Base-by-base conservation (phyloP, 1,140 invertebrate species). In the Caenorhabditis inopinata region DNA sequence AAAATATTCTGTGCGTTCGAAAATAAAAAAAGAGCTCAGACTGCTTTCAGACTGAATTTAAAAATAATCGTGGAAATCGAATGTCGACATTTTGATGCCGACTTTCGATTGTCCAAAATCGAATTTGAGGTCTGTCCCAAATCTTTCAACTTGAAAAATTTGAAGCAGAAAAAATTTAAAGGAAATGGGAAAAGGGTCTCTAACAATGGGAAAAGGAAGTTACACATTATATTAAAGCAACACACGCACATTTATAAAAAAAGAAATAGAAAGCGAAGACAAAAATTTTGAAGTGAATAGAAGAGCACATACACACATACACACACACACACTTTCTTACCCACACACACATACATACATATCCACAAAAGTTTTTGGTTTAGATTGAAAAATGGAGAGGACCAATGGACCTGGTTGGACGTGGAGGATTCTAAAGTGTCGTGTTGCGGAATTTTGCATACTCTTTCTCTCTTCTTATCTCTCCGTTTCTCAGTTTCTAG, bases 141-240 rank as follows among this genome's bases (percentile, higher is more conserved):
- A 58, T n/a, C 5, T 16, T 47, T 16, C 46, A 47, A 58, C n/a
- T n/a, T n/a, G n/a, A n/a, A n/a, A n/a, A n/a, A n/a, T n/a, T n/a
- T n/a, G n/a, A 58, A n/a, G 27, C 25, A 32, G 16, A 32, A 32
- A 32, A 32, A 9, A 32, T 58, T 11, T 6, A 21, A 6, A 35
- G 25, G 25, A 38, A 68, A 29, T 38, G n/a, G 58, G 32, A 21
- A 27, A 58, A 38, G 58, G 58, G 38, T 32, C 32, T 29, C 27
- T 68, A 42, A 68, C 58, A 68, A 68, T 68, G 25, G 58, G n/a
- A 14, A n/a, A 42, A 68, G 58, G 58, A 68, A 68, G 58, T 68
- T 68, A 68, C 58, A 68, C 58, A 68, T 68, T 68, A 68, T 68
- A 68, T 68, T 68, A 68, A 68, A 68, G 58, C n/a, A 68, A 42